These are phyloP conservation scores for Brassicogethes aeneus DNA, from an alignment of 2,888 invertebrate species.

Conservation along the genomic window DNA sequence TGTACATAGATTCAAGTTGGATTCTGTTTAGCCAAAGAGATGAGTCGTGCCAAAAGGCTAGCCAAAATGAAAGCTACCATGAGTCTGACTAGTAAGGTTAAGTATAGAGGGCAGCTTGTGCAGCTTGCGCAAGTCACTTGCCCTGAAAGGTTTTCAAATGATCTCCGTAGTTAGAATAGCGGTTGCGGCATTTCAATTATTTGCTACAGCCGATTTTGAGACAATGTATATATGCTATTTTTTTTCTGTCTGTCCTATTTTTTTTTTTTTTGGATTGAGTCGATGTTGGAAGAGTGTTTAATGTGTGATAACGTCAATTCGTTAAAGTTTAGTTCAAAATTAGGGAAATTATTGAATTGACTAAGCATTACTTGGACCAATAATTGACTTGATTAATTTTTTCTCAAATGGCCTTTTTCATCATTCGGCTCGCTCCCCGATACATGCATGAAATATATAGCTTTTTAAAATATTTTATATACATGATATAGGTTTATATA, in stretches of 20 bases:
- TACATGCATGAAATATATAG: slow-evolving; percentile 31
- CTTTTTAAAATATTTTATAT: slow-evolving; percentile 17
- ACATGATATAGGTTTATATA: slow-evolving; percentile 17
- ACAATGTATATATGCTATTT: slow-evolving; percentile 14
- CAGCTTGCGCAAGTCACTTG: slow-evolving; percentile 19
- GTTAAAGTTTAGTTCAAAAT: not conserved
- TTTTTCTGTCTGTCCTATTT: not conserved
- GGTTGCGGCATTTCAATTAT: slow-evolving; percentile 37
- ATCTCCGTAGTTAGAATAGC: slow-evolving; percentile 42
- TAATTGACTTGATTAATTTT: not conserved
- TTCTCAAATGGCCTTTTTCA: not conserved
- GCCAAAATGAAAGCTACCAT: slow-evolving; percentile 30
- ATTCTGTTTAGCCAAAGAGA: slow-evolving; percentile 40
- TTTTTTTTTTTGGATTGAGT: not conserved
- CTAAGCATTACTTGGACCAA: too few species aligned
- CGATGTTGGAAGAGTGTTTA: not conserved
- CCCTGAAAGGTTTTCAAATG: slow-evolving; percentile 40
- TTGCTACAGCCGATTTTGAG: slow-evolving; percentile 37
- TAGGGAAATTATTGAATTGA: too few species aligned
- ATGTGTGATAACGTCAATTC: not conserved
- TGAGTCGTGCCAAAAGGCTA: slow-evolving; percentile 31
- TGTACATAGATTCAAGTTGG: slow-evolving; percentile 32
- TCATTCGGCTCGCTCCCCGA: slow-evolving; percentile 1
- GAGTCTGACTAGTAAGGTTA: slow-evolving; percentile 29
- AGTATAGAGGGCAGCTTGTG: slow-evolving; percentile 5